Conservation (phyloP, 1,140 invertebrate genomes). For the Holotrichia oblita region DNA sequence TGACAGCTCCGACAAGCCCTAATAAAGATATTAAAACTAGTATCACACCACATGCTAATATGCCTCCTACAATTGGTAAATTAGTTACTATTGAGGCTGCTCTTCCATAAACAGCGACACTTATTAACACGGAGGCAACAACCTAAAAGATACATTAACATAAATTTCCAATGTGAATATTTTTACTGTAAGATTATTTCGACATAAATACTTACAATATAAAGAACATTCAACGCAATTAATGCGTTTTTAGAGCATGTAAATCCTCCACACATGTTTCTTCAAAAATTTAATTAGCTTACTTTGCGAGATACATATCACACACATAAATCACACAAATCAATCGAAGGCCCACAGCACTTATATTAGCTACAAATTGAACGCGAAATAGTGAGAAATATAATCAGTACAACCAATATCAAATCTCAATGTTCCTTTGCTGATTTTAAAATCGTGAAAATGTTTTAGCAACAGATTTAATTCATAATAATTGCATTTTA, state of each 20-base stretch:
- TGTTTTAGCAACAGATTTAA: neutral
- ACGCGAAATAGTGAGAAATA: too few species aligned
- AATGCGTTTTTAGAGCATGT: constrained; percentile 92
- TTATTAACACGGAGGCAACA: constrained; percentile 90
- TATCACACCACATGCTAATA: constrained; percentile 93
- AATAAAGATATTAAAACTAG: constrained; percentile 89
- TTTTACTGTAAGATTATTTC: neutral
- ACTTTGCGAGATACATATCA: constrained; percentile 4
- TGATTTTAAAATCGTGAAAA: neutral
- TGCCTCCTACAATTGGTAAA: constrained; percentile 91
- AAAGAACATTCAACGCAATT: constrained; percentile 87
- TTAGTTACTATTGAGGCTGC: constrained; percentile 85
- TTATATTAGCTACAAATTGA: constrained; percentile 21
- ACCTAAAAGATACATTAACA: constrained; percentile 69
- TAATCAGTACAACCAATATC: neutral
- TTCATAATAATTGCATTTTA: constrained; percentile 19
- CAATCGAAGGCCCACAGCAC: neutral
- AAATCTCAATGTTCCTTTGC: neutral
- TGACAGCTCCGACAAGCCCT: constrained; percentile 88
- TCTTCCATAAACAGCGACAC: constrained; percentile 88
- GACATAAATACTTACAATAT: constrained; percentile 79
- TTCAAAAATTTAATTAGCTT: constrained; percentile 4
- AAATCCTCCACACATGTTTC: constrained; percentile 89
- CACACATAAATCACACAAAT: constrained; percentile 24
- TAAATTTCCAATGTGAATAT: neutral